Conservation (phyloP, 35 echinoderm and acorn worm species). For the Diadema setosum region DNA sequence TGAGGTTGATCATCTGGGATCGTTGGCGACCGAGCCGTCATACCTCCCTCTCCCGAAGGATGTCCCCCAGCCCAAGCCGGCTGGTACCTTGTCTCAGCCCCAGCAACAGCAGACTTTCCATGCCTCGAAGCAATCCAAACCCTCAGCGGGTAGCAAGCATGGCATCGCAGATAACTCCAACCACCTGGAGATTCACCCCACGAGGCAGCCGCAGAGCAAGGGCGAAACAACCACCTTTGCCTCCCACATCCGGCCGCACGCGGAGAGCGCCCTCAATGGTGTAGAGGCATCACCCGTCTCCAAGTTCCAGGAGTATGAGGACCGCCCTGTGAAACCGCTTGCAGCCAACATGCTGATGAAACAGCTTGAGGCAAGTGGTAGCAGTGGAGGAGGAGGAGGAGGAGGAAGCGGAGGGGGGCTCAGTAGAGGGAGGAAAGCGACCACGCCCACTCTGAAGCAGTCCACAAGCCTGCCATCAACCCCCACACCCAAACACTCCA, state of each 20-base stretch:
- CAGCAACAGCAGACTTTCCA: neutral
- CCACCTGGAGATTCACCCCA: neutral
- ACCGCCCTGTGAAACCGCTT: slow-evolving; percentile 53
- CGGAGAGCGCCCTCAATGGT: neutral
- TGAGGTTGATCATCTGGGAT: neutral
- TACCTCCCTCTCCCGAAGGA: neutral
- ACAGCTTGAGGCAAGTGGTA: neutral
- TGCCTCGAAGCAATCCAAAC: neutral
- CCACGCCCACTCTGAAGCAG: neutral
- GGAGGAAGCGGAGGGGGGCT: neutral
- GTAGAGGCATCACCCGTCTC: neutral
- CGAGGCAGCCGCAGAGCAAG: neutral
- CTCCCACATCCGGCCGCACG: neutral
- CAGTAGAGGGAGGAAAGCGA: neutral
- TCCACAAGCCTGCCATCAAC: neutral
- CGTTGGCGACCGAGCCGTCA: neutral
- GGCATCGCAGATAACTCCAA: neutral
- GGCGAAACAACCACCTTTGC: neutral
- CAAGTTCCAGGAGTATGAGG: slow-evolving; percentile 74
- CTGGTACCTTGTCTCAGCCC: neutral
- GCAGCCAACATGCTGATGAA: neutral
- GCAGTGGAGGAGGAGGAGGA: neutral
- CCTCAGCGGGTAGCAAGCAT: neutral
- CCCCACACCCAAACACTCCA: neutral
- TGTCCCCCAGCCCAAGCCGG: neutral